Evolutionary conservation across 2,113 vertebrate species (phyloP).

Genomic region (Melanerpes formicivorus): DNA sequence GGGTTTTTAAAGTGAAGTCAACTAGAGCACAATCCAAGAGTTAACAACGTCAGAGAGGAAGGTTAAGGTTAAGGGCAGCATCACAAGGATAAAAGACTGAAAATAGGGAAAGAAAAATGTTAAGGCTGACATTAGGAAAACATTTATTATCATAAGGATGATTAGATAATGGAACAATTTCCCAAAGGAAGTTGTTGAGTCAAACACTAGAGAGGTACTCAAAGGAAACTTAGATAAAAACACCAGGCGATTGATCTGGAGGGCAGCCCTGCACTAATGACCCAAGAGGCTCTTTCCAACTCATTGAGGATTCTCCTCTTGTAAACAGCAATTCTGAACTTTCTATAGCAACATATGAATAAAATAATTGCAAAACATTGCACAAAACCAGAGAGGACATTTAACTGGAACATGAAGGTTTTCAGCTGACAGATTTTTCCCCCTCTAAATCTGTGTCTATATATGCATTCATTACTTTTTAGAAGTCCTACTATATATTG

Average conservation of each 20-base stretch:
- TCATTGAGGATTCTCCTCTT: constrained; percentile 14
- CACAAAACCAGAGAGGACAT: not conserved
- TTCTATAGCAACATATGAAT: not conserved
- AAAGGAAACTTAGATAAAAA: constrained; percentile 62
- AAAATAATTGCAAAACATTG: not conserved
- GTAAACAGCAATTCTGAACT: not conserved
- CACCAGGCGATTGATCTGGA: constrained; percentile 17
- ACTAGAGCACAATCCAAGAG: not conserved
- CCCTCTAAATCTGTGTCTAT: not conserved
- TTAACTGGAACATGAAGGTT: not conserved
- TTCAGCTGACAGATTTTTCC: not conserved
- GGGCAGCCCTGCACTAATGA: constrained; percentile 31
- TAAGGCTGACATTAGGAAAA: constrained; percentile 52
- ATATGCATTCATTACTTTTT: not conserved
- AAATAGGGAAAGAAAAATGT: constrained; percentile 47
- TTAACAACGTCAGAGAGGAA: not conserved
- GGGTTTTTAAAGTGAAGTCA: not conserved
- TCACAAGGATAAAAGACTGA: constrained; percentile 13
- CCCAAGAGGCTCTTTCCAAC: constrained; percentile 39
- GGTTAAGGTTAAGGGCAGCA: constrained; percentile 41
- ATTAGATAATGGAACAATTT: constrained; percentile 67
- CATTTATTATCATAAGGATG: constrained; percentile 52
- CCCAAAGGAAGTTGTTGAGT: constrained; percentile 62
- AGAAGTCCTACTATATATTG: not conserved
- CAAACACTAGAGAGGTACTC: constrained; percentile 46